Conservation (phyloP, 2,113 vertebrate species). For the Jacana jacana region DNA sequence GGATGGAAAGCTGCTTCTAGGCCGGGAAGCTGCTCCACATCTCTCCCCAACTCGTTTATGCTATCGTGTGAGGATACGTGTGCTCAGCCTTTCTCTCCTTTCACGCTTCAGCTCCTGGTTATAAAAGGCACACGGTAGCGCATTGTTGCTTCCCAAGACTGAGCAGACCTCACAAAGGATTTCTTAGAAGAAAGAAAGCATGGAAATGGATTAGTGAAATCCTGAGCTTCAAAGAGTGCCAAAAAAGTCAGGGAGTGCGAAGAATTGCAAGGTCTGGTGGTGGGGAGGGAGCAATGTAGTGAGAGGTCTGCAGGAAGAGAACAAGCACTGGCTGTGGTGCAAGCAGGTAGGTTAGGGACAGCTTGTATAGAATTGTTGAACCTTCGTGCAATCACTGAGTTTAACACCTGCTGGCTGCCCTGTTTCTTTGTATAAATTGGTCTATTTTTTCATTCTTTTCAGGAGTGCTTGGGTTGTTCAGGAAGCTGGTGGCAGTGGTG, state of each 20-base stretch:
- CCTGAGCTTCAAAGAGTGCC: neutral
- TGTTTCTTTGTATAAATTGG: neutral
- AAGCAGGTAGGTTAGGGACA: neutral
- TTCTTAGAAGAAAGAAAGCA: neutral
- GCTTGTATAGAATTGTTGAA: neutral
- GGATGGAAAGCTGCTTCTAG: neutral
- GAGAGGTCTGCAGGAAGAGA: neutral
- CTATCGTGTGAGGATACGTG: fast-evolving
- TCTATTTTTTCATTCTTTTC: neutral
- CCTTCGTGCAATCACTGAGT: too few species aligned
- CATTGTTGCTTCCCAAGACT: neutral
- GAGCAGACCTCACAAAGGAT: neutral
- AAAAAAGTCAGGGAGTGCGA: neutral
- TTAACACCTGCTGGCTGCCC: neutral
- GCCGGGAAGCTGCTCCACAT: neutral
- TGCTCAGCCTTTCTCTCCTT: neutral
- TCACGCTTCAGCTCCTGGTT: neutral
- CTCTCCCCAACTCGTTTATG: neutral
- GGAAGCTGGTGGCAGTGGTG: neutral
- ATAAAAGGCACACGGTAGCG: neutral
- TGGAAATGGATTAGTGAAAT: conserved; percentile 7
- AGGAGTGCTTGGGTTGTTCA: neutral
- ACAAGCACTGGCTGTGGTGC: neutral
- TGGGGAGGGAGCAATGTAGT: neutral
- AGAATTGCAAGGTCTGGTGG: neutral